Evolutionary conservation across 2,113 vertebrate species (phyloP), one percentile per base, ranked within the genome.

Genomic region (Panurus biarmicus): DNA sequence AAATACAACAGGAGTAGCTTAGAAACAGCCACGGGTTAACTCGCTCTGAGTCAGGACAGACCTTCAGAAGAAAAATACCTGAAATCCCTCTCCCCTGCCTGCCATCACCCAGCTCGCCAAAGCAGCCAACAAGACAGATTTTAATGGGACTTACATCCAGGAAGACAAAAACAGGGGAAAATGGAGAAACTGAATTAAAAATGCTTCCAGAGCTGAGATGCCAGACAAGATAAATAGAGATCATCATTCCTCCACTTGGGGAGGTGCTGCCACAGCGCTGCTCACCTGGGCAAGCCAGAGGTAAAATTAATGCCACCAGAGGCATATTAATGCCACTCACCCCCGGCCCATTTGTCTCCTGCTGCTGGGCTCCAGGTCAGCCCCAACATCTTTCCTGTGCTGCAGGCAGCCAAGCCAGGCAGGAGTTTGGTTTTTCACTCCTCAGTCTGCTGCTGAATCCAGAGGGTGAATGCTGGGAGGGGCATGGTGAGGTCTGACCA

Each of bases 171-270:
- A 82, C 76, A 48, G 61, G 53, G 14, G 16, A 19, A 88, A 93
- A 85, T 42, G 74, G 87, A 78, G 75, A 85, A 93, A 69, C 25
- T 29, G 94, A 92, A 95, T 91, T 94, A 92, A 94, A 94, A 94
- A 94, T 91, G 91, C 80, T 87, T 69, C 91, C 71, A 70, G 87
- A 82, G 77, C 93, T 31, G 76, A 57, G 42, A 23, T 0, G 2
- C 57, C 71, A 64, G 84, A 44, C 25, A 75, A 94, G 95, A 95
- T 70, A 81, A 94, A 95, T 85, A 66, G 89, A 14, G 89, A 82
- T 58, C 91, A 94, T 94, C 85, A 76, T 73, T 95, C 67, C 92
- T 95, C 5, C 74, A 38, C 76, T 24, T 13, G 3, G 74, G 80
- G 66, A 66, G 85, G 86, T 60, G 91, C 87, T 92, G 91, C 84